These are phyloP conservation scores for Camelus dromedarius DNA, from an alignment of 2,113 vertebrate genomes.

Conservation along the genomic window DNA sequence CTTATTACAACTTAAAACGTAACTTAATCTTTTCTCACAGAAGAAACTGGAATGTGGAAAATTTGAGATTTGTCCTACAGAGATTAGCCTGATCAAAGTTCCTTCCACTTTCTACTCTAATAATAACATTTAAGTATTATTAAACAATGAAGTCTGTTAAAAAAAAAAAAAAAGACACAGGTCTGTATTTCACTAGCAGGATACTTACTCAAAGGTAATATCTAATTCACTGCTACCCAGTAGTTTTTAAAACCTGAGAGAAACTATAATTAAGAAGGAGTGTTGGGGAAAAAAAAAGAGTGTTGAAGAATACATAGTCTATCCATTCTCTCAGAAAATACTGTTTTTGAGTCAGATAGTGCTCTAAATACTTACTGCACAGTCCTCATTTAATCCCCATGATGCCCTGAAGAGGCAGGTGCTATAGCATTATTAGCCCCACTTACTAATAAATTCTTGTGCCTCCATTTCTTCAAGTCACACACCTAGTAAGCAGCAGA, in stretches of 20 bases:
- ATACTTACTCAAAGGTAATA: background rate
- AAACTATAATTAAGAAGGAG: background rate
- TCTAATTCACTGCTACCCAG: background rate
- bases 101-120: background rate
- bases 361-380: background rate
- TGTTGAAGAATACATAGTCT: background rate
- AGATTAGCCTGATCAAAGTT: background rate
- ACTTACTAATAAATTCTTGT: background rate
- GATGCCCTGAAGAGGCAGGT: background rate
- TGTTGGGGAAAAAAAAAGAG: background rate
- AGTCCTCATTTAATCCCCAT: background rate
- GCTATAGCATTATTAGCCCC: background rate
- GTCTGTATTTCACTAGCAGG: background rate
- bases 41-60: background rate
- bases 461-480: background rate
- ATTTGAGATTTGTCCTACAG: background rate
- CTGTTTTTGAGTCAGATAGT: background rate
- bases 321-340: background rate
- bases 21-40: background rate
- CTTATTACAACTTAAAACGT: background rate
- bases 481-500: background rate
- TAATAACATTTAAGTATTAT: background rate
- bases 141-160: conserved; percentile 14
- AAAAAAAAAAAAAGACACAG: background rate
- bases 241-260: background rate